Conservation (phyloP, 2,113 vertebrate species). For the Picathartes gymnocephalus region DNA sequence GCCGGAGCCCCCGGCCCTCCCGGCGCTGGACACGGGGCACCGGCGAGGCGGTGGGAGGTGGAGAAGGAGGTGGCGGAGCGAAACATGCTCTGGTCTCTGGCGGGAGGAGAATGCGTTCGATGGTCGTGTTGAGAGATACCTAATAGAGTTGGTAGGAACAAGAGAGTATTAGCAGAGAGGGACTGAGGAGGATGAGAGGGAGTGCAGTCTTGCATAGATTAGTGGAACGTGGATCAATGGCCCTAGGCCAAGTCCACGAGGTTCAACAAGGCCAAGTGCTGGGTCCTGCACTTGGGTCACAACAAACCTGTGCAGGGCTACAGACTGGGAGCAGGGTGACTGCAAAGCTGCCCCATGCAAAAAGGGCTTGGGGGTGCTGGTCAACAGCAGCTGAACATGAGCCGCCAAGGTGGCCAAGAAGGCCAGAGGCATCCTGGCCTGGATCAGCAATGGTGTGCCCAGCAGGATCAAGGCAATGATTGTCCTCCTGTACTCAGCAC, state of each 20-base stretch:
- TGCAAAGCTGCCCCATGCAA: background rate
- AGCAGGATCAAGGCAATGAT: background rate
- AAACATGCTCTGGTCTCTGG: background rate
- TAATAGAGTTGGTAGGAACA: background rate
- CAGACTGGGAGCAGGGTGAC: no score
- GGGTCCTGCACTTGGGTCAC: background rate
- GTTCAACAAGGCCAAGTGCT: background rate
- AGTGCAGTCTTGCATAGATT: background rate
- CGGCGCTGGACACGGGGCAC: background rate
- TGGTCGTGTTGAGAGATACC: background rate
- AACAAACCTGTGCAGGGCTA: background rate
- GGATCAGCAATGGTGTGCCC: background rate
- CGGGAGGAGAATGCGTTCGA: background rate
- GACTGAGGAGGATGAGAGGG: background rate
- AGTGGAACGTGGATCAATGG: background rate
- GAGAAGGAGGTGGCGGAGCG: no score
- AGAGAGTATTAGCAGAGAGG: background rate
- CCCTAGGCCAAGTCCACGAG: background rate
- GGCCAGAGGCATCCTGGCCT: background rate
- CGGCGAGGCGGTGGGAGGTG: no score
- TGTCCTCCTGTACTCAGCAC: rapidly evolving
- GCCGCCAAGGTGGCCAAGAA: background rate
- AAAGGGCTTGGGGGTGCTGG: background rate
- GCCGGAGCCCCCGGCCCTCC: background rate
- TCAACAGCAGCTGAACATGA: background rate